Conservation (phyloP, 2,113 vertebrate genomes). For the Paracanthobrama guichenoti region DNA sequence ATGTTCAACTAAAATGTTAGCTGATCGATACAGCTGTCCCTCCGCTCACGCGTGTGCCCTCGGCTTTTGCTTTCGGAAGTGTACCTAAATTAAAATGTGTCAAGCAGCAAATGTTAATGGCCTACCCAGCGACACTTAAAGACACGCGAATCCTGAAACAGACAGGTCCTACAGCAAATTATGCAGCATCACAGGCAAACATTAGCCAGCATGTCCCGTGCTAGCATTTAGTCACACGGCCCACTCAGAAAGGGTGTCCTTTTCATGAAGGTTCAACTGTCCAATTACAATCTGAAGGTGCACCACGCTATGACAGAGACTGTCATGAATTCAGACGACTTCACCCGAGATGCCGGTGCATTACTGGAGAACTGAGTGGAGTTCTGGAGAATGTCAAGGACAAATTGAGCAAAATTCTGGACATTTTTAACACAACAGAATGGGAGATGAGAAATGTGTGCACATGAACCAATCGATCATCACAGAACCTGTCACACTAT, state of each 20-base stretch:
- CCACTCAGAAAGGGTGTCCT: constrained; percentile 64
- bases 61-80: constrained; percentile 60
- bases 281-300: constrained; percentile 68
- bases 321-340: constrained; percentile 63
- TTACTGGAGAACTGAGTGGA: constrained; percentile 69
- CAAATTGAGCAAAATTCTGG: constrained; percentile 34
- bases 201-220: constrained; percentile 83
- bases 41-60: constrained; percentile 78
- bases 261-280: constrained; percentile 69
- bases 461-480: neutral
- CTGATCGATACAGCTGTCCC: constrained; percentile 94
- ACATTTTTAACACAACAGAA: constrained; percentile 4
- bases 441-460: neutral
- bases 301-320: neutral
- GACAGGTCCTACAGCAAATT: constrained; percentile 88
- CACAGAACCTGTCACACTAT: neutral
- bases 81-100: constrained; percentile 91
- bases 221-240: constrained; percentile 70
- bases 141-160: constrained; percentile 62
- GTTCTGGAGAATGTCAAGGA: constrained; percentile 50
- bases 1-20: constrained; percentile 86
- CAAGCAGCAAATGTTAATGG: constrained; percentile 93
- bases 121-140: constrained; percentile 78
- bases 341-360: neutral
- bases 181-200: constrained; percentile 86